A percentile compares a stretch with the other conserved stretches of the same genome.
Conservation (phyloP, 2,888 invertebrate species). For the Melitaea athalia region DNA sequence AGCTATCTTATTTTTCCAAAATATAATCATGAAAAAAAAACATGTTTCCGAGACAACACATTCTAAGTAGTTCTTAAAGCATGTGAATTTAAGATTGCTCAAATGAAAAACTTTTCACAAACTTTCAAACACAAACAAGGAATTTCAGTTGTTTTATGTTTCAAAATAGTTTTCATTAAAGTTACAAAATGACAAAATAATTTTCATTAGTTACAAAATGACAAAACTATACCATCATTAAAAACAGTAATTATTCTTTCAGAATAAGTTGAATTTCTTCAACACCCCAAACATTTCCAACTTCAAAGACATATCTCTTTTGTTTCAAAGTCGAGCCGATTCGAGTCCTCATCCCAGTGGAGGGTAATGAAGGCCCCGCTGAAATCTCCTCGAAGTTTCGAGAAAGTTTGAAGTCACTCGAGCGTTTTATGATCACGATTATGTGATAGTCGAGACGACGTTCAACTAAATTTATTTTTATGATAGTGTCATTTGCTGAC, state of each 20-base stretch:
- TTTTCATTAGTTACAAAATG: neutral
- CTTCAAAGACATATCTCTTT: constrained; percentile 64
- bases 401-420: constrained; percentile 27
- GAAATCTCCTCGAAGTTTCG: constrained; percentile 28
- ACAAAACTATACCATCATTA: neutral
- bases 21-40: too few relatives aligned
- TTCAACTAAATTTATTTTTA: constrained; percentile 16
- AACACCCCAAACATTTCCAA: constrained; percentile 36
- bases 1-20: too few relatives aligned
- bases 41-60: too few relatives aligned
- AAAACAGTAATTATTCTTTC: constrained; percentile 10
- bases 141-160: neutral
- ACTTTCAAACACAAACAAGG: too few relatives aligned
- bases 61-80: too few relatives aligned
- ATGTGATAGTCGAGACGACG: constrained; percentile 19
- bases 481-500: constrained; percentile 12
- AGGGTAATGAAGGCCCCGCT: constrained; percentile 52
- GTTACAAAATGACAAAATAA: neutral
- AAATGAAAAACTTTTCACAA: too few relatives aligned
- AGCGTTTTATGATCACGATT: constrained; percentile 20
- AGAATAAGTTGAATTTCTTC: constrained; percentile 13
- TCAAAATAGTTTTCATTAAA: neutral
- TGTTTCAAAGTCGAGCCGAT: constrained; percentile 62
- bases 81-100: too few relatives aligned
- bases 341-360: constrained; percentile 52